phyloP scores from a whole-genome alignment of 2,888 invertebrate genomes.

The Hirtodrosophila alboralis region DNA sequence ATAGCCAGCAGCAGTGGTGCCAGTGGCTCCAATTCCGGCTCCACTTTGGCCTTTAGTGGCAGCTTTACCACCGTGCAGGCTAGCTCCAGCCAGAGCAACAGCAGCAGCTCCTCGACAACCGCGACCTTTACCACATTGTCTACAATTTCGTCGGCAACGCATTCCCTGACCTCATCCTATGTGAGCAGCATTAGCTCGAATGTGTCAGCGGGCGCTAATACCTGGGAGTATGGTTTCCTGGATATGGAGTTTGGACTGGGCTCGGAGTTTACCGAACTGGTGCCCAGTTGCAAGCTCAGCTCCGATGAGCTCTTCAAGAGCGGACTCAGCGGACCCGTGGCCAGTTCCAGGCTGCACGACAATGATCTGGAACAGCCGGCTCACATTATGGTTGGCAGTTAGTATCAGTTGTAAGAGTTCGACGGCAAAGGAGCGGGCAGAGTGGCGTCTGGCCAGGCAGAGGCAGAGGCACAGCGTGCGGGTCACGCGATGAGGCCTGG shows the following conservation, averaged over 20 bases:
- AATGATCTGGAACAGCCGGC: slow-evolving; percentile 86
- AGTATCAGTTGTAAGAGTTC: slow-evolving; percentile 83
- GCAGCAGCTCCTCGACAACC: slow-evolving; percentile 67
- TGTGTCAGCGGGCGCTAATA: slow-evolving; percentile 74
- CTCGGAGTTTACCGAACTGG: slow-evolving; percentile 85
- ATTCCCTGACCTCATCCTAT: slow-evolving; percentile 82
- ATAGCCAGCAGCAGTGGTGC: slow-evolving; percentile 37
- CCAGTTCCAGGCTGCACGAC: slow-evolving; percentile 81
- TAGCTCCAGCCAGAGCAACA: slow-evolving; percentile 33
- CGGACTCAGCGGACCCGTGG: slow-evolving; percentile 82
- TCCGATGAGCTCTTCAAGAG: slow-evolving; percentile 85
- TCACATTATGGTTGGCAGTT: slow-evolving; percentile 86
- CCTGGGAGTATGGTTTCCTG: slow-evolving; percentile 84
- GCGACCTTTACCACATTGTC: slow-evolving; percentile 82
- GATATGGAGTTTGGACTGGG: slow-evolving; percentile 85
- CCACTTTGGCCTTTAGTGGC: slow-evolving; percentile 80
- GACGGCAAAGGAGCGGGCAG: slow-evolving; percentile 14
- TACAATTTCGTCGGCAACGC: slow-evolving; percentile 82
- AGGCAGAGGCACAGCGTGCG: slow-evolving; percentile 54
- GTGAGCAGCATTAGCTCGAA: slow-evolving; percentile 79
- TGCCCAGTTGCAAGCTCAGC: slow-evolving; percentile 85
- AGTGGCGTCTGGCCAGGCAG: slow-evolving; percentile 19
- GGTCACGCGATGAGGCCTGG: slow-evolving; percentile 47
- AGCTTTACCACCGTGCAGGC: slow-evolving; percentile 80
- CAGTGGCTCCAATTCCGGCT: slow-evolving; percentile 31